Conservation (phyloP, 2,113 vertebrate species). For the Perca flavescens region DNA sequence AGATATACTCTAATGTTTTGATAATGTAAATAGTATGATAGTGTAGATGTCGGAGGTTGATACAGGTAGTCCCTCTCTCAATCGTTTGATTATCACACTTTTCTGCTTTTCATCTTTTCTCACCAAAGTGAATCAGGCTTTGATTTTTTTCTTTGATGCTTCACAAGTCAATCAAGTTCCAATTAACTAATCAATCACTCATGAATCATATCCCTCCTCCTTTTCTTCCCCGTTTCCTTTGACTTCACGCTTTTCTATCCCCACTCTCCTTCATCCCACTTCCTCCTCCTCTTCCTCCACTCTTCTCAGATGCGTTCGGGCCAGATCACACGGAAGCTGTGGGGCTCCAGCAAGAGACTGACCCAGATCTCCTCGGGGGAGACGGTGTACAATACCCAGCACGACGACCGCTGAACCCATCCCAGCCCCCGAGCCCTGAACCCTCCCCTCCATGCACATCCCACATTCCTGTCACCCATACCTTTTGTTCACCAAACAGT, state of each 20-base stretch:
- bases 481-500: conserved; percentile 12
- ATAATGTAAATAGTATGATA: conserved; percentile 31
- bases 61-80: not conserved
- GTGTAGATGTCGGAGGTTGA: conserved; percentile 13
- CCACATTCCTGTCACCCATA: conserved; percentile 50
- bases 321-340: conserved; percentile 97
- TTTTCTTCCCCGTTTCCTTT: conserved; percentile 47
- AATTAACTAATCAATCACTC: conserved; percentile 66
- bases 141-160: conserved; percentile 45
- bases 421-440: conserved; percentile 13
- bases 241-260: conserved; percentile 40
- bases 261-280: conserved; percentile 54
- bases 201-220: conserved; percentile 72
- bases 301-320: conserved; percentile 93
- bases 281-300: conserved; percentile 75
- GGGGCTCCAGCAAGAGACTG: conserved; percentile 96
- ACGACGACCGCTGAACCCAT: conserved; percentile 86
- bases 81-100: conserved; percentile 17
- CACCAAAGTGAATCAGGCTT: conserved; percentile 42
- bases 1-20: conserved; percentile 28
- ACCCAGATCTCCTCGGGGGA: conserved; percentile 97
- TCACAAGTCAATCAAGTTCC: conserved; percentile 54
- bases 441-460: conserved; percentile 41
- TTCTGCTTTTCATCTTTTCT: conserved; percentile 40
- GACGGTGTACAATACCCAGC: conserved; percentile 94